These are phyloP conservation scores for Philotrypesis tridentata DNA, from an alignment of 1,140 invertebrate genomes.

Conservation along the genomic window DNA sequence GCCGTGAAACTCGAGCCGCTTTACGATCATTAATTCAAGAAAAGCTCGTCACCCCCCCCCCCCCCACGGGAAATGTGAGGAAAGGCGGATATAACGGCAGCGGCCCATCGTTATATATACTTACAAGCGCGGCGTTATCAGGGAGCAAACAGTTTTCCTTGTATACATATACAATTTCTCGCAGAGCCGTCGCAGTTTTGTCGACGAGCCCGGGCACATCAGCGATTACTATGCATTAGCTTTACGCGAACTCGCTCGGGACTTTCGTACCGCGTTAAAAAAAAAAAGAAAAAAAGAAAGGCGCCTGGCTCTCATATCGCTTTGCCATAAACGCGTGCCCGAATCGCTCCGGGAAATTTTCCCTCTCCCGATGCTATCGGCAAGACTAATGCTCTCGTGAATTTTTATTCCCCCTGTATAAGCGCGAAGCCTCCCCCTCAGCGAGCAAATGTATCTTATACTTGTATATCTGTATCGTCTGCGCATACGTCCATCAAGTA, in stretches of 20 bases:
- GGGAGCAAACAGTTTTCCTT: no score
- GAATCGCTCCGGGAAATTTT: background rate
- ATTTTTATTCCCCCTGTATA: background rate
- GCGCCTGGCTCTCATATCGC: background rate
- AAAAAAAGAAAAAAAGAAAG: no score
- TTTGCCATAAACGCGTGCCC: background rate
- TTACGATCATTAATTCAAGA: no score
- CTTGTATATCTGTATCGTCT: background rate
- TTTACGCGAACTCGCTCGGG: background rate
- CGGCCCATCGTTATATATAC: no score
- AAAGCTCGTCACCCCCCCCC: no score
- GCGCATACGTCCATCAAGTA: no score
- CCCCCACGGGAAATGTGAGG: no score
- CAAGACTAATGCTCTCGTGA: background rate
- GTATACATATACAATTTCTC: no score
- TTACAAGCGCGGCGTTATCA: no score
- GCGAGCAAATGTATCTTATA: background rate
- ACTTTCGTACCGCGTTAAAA: background rate
- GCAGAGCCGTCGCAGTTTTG: background rate
- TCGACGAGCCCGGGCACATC: background rate
- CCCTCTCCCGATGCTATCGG: background rate
- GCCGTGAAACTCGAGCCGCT: no score
- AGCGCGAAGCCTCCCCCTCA: no score
- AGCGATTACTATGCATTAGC: background rate
- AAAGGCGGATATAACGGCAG: no score